Conservation (phyloP, 2,888 invertebrate species). For the Heliconius cydno region DNA sequence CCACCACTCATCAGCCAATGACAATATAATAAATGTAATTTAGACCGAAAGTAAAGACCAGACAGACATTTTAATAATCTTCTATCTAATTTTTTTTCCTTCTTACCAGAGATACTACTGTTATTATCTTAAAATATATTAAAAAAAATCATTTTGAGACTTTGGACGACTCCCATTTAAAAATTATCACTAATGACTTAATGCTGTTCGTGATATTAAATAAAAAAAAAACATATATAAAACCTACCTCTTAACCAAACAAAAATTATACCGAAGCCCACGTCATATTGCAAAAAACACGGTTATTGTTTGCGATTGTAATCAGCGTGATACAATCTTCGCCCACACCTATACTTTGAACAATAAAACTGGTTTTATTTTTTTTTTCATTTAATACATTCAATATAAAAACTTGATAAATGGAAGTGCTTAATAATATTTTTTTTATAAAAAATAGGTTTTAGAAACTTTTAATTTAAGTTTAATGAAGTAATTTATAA, state of each 20-base stretch:
- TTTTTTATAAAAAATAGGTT: neutral
- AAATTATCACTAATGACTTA: neutral
- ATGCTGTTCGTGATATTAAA: neutral
- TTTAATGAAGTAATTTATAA: neutral
- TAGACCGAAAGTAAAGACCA: neutral
- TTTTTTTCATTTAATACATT: neutral
- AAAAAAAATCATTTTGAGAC: too few relatives aligned
- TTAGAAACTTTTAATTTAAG: neutral
- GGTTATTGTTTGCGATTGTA: constrained; percentile 30
- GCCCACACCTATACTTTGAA: constrained; percentile 24
- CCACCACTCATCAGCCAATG: neutral
- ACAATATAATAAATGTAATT: neutral
- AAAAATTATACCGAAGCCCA: constrained; percentile 29
- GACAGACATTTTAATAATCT: too few relatives aligned
- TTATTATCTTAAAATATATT: too few relatives aligned
- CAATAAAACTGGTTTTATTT: constrained; percentile 9
- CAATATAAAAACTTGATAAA: neutral
- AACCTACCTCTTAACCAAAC: constrained; percentile 7
- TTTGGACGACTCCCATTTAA: too few relatives aligned
- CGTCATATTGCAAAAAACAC: constrained; percentile 31
- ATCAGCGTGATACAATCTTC: constrained; percentile 29
- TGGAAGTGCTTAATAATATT: neutral
- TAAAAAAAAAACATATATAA: neutral
- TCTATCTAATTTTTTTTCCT: too few relatives aligned
- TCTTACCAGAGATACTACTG: too few relatives aligned